These are phyloP conservation scores for Habroteleia sp. DNA, from an alignment of 2,888 invertebrate genomes.

Conservation along the genomic window DNA sequence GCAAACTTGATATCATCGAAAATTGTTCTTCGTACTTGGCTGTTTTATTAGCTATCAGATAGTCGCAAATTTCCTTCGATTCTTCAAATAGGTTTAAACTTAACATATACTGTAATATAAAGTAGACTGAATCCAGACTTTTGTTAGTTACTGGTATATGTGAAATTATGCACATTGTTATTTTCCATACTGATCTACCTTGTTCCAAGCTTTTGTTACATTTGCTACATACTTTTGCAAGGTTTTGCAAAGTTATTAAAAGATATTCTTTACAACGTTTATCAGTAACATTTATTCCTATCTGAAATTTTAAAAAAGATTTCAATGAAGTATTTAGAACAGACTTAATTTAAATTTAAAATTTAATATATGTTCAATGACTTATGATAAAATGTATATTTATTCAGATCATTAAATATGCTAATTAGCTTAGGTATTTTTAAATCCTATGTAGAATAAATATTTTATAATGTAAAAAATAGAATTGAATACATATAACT, in stretches of 20 bases:
- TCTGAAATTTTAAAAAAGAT: slow-evolving; percentile 10
- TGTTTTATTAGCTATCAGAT: slow-evolving; percentile 63
- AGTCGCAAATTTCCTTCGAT: slow-evolving; percentile 67
- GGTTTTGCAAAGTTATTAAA: background rate
- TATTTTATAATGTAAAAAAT: too few species aligned
- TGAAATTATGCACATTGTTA: slow-evolving; percentile 67
- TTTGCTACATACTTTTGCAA: slow-evolving; percentile 21
- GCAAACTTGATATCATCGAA: slow-evolving; percentile 65
- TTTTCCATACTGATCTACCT: slow-evolving; percentile 65
- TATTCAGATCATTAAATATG: too few species aligned
- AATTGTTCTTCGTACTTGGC: slow-evolving; percentile 27
- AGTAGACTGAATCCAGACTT: slow-evolving; percentile 71
- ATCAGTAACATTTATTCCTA: slow-evolving; percentile 8
- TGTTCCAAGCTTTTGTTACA: background rate
- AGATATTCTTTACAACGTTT: slow-evolving; percentile 31
- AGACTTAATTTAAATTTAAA: too few species aligned
- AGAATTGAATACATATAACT: slow-evolving; percentile 1
- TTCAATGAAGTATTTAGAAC: too few species aligned
- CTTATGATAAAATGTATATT: too few species aligned
- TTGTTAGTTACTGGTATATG: slow-evolving; percentile 62
- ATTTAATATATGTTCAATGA: too few species aligned
- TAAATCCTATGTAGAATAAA: too few species aligned
- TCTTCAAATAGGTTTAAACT: slow-evolving; percentile 67
- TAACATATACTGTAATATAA: slow-evolving; percentile 70
- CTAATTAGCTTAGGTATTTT: background rate